Evolutionary conservation across 2,888 invertebrate species (phyloP).

Genomic region (Macrophya annulata): DNA sequence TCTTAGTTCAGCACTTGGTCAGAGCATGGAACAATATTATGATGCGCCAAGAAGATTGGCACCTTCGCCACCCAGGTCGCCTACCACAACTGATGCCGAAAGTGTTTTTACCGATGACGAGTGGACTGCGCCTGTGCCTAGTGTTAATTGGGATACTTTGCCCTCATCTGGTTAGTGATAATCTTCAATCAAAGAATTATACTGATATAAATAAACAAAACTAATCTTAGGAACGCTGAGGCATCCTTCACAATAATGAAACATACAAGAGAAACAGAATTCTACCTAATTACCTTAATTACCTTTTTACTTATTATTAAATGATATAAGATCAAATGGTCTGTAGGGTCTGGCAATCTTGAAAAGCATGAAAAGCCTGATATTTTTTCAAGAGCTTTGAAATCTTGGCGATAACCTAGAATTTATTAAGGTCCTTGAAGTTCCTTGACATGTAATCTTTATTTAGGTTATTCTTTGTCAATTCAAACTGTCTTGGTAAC

Average conservation of each 20-base stretch:
- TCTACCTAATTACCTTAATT: not conserved
- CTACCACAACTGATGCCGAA: slow-evolving; percentile 85
- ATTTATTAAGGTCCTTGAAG: not conserved
- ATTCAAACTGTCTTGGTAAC: too few species aligned
- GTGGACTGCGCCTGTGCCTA: slow-evolving; percentile 82
- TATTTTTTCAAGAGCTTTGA: not conserved
- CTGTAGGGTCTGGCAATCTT: not conserved
- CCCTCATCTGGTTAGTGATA: slow-evolving; percentile 72
- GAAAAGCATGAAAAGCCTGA: too few species aligned
- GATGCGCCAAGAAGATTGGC: slow-evolving; percentile 74
- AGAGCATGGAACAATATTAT: slow-evolving; percentile 73
- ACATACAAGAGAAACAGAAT: not conserved
- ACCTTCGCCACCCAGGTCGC: slow-evolving; percentile 80
- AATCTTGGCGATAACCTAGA: not conserved
- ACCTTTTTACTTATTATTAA: not conserved
- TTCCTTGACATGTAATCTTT: not conserved
- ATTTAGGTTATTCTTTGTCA: not conserved
- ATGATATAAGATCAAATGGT: not conserved
- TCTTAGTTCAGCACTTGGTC: slow-evolving; percentile 71
- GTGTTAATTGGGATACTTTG: slow-evolving; percentile 81
- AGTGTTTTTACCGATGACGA: slow-evolving; percentile 88
- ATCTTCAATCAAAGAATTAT: not conserved
- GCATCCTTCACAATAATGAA: not conserved
- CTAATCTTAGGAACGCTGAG: not conserved
- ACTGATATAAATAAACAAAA: not conserved